phyloP scores from a whole-genome alignment of 92 coral and sea anemone species.

The Galaxea fascicularis region DNA sequence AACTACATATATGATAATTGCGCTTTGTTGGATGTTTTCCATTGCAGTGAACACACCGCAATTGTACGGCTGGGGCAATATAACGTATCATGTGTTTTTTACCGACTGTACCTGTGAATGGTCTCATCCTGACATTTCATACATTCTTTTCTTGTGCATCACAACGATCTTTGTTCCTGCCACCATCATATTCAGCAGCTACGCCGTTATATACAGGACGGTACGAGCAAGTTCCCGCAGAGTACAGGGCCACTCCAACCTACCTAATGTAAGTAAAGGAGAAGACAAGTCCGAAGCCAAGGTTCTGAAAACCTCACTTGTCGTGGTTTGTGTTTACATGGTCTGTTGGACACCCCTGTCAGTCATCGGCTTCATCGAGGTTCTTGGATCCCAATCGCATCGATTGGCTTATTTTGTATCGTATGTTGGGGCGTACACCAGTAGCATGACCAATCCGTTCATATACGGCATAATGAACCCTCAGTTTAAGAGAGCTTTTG shows the following conservation, averaged over 20 bases:
- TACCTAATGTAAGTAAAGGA: constrained; percentile 14
- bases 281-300: constrained; percentile 57
- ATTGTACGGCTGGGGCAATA: constrained; percentile 85
- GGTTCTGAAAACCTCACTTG: constrained; percentile 72
- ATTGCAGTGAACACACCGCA: constrained; percentile 71
- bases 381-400: constrained; percentile 53
- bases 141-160: constrained; percentile 68
- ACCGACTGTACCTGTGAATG: constrained; percentile 74
- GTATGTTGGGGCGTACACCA: constrained; percentile 62
- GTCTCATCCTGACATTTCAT: constrained; percentile 62
- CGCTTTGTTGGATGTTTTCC: constrained; percentile 69
- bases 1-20: constrained; percentile 42
- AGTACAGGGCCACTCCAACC: constrained; percentile 40
- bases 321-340: constrained; percentile 78
- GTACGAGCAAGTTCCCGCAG: constrained; percentile 70
- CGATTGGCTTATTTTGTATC: constrained; percentile 52
- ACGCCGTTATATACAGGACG: constrained; percentile 70
- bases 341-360: constrained; percentile 79
- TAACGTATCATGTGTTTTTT: constrained; percentile 57
- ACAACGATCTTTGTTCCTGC: constrained; percentile 61
- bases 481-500: constrained; percentile 75
- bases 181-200: constrained; percentile 67
- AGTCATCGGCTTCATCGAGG: constrained; percentile 67
- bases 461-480: constrained; percentile 86
- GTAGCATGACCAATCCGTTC: constrained; percentile 75